Base-by-base conservation (phyloP, 1,140 invertebrate genomes). In the Phortica variegata region DNA sequence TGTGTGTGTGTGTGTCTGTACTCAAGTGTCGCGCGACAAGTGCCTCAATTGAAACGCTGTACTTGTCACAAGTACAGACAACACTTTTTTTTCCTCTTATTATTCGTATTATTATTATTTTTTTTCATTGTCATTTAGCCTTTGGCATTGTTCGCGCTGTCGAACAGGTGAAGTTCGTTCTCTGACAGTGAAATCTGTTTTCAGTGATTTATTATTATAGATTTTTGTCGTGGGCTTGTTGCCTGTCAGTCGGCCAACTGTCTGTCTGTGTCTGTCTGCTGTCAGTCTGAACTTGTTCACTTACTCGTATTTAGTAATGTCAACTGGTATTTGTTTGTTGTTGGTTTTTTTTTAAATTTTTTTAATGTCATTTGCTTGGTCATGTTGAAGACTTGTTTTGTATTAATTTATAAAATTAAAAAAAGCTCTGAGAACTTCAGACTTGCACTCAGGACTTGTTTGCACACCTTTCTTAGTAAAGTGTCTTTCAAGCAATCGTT, bases 201-300 rank as follows among this genome's bases (percentile, higher is more conserved):
- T 54, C 49, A 47, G 34, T 32, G 36, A 16, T 43, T 18, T 34
- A 21, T 19, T 34, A 44, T 39, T 50, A 17, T 33, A 51, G 57
- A 17, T 43, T 26, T 52, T 38, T 41, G 52, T 50, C 54, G 19
- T 52, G 55, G 57, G 56, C 54, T 58, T 57, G 54, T 57, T 57
- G 54, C 52, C 44, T 26, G 23, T 26, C 23, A 6, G 23, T 26
- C 56, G 58, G 49, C 55, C 39, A 43, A 46, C 41, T 50, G 61
- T 47, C 55, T 53, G 47, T 23, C 49, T 40, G 56, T 66, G 63
- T 68, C 68, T 66, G 68, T 68, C 59, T 52, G 47, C 21, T 50
- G 61, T 48, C 63, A 68, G 68, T 68, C 68, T 63, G 48, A 62
- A 54, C 56, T 60, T 62, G 68, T 66, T 63, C 59, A 66, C 66